Evolutionary conservation across 2,113 vertebrate species (phyloP).

Genomic region (Pygoscelis adeliae): DNA sequence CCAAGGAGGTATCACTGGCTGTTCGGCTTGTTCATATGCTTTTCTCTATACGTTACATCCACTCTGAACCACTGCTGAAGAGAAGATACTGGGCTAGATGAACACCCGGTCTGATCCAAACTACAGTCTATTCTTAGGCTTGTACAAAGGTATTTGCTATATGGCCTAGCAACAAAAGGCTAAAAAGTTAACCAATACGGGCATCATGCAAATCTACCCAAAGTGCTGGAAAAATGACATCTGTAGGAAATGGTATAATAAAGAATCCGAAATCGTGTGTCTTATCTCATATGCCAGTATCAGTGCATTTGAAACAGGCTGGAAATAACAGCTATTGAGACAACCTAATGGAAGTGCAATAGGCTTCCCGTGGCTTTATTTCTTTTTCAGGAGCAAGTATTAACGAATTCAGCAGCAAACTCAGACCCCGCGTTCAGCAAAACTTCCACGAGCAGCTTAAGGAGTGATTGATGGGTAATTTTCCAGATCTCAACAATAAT

Average conservation of each 20-base stretch:
- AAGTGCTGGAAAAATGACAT: not conserved
- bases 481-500: conserved; percentile 67
- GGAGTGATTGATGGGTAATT: conserved; percentile 71
- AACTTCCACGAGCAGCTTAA: conserved; percentile 70
- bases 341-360: conserved; percentile 28
- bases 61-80: not conserved
- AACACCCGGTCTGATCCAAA: not conserved
- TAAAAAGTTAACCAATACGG: not conserved
- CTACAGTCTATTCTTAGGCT: not conserved
- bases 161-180: not conserved
- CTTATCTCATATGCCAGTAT: not conserved
- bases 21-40: not conserved
- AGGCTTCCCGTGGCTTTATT: conserved; percentile 26
- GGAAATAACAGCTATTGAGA: conserved; percentile 16
- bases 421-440: conserved; percentile 48
- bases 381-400: conserved; percentile 31
- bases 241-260: not conserved
- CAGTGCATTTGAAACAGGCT: conserved; percentile 3
- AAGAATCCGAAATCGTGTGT: not conserved
- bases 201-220: not conserved
- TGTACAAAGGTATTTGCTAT: not conserved
- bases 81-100: not conserved
- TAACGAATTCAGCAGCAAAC: conserved; percentile 41
- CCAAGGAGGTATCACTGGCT: not conserved
- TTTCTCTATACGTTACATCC: not conserved